Percentiles rank a stretch among this genome's conserved stretches.
These are phyloP conservation scores for Cavia aperea DNA, from an alignment of 2,113 vertebrate genomes.

Conservation along the genomic window DNA sequence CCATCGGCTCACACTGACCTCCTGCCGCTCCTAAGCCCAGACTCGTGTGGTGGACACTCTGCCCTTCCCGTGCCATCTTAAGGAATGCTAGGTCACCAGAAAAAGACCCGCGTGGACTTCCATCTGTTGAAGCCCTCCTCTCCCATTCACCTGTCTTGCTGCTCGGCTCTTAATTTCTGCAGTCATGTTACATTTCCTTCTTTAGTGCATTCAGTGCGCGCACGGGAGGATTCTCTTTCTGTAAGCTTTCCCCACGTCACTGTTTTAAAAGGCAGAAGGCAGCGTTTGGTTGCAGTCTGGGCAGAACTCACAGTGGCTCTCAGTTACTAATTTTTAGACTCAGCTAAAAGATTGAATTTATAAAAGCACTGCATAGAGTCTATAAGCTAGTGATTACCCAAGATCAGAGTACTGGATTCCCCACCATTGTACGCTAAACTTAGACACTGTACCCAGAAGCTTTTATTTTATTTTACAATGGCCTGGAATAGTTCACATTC, in stretches of 20 bases:
- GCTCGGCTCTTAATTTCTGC: background rate
- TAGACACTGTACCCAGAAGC: background rate
- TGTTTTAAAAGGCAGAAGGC: background rate
- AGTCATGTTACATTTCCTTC: background rate
- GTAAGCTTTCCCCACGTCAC: background rate
- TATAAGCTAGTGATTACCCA: background rate
- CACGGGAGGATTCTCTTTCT: background rate
- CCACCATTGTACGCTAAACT: background rate
- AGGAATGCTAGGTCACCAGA: background rate
- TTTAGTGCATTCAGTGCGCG: background rate
- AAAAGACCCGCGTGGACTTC: background rate
- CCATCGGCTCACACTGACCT: background rate
- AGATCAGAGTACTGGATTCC: background rate
- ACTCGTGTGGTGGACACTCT: background rate
- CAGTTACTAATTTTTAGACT: background rate
- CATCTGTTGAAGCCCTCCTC: background rate
- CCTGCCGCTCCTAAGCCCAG: background rate
- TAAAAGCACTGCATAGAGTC: background rate
- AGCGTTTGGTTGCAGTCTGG: background rate
- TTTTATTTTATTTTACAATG: background rate
- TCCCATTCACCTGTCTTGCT: background rate
- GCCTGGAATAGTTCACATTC: background rate
- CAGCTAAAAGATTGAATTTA: background rate
- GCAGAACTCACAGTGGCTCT: background rate
- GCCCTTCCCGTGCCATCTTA: background rate